Base-by-base conservation (phyloP, 2,888 invertebrate species). In the Pardosa pseudoannulata region DNA sequence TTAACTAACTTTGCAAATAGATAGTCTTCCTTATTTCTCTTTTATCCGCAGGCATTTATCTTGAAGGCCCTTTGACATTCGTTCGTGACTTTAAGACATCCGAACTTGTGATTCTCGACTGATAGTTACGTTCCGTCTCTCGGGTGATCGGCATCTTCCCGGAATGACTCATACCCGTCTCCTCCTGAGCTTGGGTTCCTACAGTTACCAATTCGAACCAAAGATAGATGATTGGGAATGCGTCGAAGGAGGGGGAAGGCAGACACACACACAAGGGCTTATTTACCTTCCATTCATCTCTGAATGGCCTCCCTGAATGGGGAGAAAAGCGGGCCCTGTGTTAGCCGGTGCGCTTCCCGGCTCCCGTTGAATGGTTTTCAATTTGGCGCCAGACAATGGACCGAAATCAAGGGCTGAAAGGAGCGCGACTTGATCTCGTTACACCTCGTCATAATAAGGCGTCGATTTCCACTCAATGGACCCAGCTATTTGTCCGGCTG, bases 301-400 rank as follows among this genome's bases (percentile, higher is more conserved):
- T 85, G 78, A 78, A 83, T 72, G 46, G 83, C 50, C 29, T n/a
- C 64, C 7, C 7, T 82, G 82, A 82, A 76, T 76, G 71, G 76
- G 70, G 64, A n/a, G n/a, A n/a, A n/a, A n/a, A n/a, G n/a, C n/a
- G n/a, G n/a, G n/a, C 68, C 68, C 75, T 74, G 68, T 62, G 75
- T 74, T 75, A 74, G 81, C 62, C 6, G 75, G 70, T 75, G 75
- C 75, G 70, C 56, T 70, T 27, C 64, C 23, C 64, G n/a, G 36
- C 67, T 36, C 29, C 29, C 71, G 46, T 31, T 88, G 82, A 88
- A 88, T 88, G 87, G 87, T 88, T 88, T 88, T 88, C 87, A 88
- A 88, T 88, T 88, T 88, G 74, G 81, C 82, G 74, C 74, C 87
- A 88, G 73, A 88, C 87, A 88, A 88, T 88, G 70, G 78, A 62